Evolutionary conservation across 2,888 invertebrate species (phyloP), one percentile per base, ranked within the genome.

Genomic region (Leptopilina drosophilae): DNA sequence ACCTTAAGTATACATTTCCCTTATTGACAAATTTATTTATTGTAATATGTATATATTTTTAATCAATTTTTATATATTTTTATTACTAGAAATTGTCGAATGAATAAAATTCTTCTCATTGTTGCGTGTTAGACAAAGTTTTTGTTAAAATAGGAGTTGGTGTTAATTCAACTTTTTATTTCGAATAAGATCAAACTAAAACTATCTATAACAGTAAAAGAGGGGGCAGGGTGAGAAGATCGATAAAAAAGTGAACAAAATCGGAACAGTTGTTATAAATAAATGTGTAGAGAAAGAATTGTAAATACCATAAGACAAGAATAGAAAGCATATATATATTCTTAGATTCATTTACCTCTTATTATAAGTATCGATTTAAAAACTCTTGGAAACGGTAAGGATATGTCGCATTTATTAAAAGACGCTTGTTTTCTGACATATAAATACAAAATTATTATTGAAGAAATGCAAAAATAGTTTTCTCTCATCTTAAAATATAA

Each of bases 191-290:
- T 15, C 62, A 62, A 20, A 20, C 3, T 15, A 5, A 5, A 53
- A n/a, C 69, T 53, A 8, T 73, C 53, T 56, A 40, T 40, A 73
- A 26, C 9, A 56, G 12, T 1, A 53, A n/a, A 7, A 42, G 42
- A 42, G 42, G 42, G 33, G 33, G 33, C 3, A 8, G 46, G 46
- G 46, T 46, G 7, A 9, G 9, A 5, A 46, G 9, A 46, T 49
- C 12, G 49, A 49, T 12, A 49, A 11, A 2, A 9, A 49, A 2
- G 14, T 56, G 40, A n/a, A 33, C 1, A 62, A 4, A 73, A 56
- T 73, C 11, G 33, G 40, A 59, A 33, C 73, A n/a, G n/a, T 56
- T 73, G n/a, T 56, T 73, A 73, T 73, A 59, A 73, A 73, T 59
- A 73, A n/a, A n/a, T 56, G 40, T 73, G 56, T 59, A 56, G 40